These are phyloP conservation scores for Ploceus nigricollis DNA, from an alignment of 2,113 vertebrate genomes.

Conservation along the genomic window DNA sequence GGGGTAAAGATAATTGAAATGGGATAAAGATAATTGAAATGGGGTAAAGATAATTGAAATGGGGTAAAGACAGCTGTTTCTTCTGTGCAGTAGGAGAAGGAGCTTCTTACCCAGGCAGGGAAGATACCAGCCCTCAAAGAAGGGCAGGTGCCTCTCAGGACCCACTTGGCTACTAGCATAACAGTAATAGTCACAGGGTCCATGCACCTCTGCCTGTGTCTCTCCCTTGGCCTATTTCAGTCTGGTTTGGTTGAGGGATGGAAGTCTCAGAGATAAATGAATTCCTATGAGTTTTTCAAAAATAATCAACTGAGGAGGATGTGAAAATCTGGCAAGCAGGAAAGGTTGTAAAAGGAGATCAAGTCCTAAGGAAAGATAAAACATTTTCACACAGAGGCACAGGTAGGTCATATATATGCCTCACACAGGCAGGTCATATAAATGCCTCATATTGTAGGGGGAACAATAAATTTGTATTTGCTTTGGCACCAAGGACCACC, in stretches of 20 bases:
- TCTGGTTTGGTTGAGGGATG: neutral
- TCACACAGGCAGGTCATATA: neutral
- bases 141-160: neutral
- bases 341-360: neutral
- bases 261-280: neutral
- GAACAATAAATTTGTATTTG: neutral
- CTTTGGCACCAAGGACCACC: neutral
- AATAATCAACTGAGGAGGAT: neutral
- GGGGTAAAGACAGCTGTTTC: neutral
- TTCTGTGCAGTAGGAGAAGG: neutral
- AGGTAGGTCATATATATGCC: neutral
- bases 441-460: neutral
- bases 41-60: neutral
- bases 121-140: neutral
- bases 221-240: neutral
- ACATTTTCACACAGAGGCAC: neutral
- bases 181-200: neutral
- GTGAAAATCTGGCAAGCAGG: neutral
- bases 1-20: neutral
- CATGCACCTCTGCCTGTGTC: neutral
- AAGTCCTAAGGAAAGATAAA: neutral
- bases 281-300: neutral
- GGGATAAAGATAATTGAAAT: neutral
- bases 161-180: accelerated
- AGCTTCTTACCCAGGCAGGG: neutral